Base-by-base conservation (phyloP, 2,888 invertebrate species). In the Tachina lurida region DNA sequence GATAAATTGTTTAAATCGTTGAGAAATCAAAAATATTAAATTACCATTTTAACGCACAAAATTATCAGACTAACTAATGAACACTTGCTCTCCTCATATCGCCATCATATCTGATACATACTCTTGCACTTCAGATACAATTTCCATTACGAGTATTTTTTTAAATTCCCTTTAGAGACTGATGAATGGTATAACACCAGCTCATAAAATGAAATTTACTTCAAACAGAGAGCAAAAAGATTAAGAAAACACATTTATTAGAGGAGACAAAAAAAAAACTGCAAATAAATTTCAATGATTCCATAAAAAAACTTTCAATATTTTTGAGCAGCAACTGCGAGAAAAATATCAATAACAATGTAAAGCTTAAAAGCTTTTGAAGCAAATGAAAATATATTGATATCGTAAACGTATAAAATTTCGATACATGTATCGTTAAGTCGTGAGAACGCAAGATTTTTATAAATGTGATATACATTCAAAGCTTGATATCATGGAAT, bases 1-100 rank as follows among this genome's bases (percentile, higher is more conserved):
- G 75, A 65, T 78, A 78, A 71, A 74, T 74, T 58, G 74, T 74
- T 75, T 70, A 65, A 58, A 70, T 78, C 68, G 74, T 58, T 73
- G 54, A 73, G 62, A 56, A 70, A 12, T 81, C 68, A 81, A 74
- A 77, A 19, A 43, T 80, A 73, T 60, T 75, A 47, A 65, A 80
- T 71, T 65, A 62, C 0, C 75, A 56, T 12, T 45, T 60, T 62
- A 82, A 82, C 62, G n/a, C 70, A 82, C 56, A n/a, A 70, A 63
- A 68, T 68, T 75, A 62, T 17, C 19, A 13, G 5, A 10, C 3
- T 17, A 31, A 49, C 22, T 19, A 8, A 10, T 15, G 52, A 7
- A 63, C 41, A 22, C 58, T 47, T 3, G 22, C 45, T 31, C n/a
- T 58, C 22, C 1, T 8, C 17, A 15, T 31, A 49, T 13, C n/a